phyloP scores from a whole-genome alignment of 2,888 invertebrate genomes.

The Leucozona laternaria region DNA sequence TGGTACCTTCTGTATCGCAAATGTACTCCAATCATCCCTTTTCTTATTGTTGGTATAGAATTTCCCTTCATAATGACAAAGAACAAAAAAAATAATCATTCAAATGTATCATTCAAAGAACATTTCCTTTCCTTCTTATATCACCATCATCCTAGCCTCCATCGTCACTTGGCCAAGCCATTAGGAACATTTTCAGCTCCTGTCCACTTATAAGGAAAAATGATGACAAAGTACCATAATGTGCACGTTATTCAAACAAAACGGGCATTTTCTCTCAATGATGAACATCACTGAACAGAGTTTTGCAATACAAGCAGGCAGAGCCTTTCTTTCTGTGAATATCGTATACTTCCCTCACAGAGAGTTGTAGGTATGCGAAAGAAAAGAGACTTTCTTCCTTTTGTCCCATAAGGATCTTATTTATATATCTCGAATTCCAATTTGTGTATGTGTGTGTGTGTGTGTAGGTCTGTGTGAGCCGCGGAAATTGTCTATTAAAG shows the following conservation, averaged over 20 bases:
- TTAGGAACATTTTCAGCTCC: conserved; percentile 29
- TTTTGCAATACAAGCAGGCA: neutral
- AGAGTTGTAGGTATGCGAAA: neutral
- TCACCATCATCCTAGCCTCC: neutral
- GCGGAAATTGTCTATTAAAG: conserved; percentile 74
- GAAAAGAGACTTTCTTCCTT: conserved; percentile 20
- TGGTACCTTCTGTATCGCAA: no score
- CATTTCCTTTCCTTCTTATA: conserved; percentile 8
- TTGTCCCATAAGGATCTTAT: conserved; percentile 19
- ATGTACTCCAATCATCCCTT: neutral
- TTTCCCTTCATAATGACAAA: neutral
- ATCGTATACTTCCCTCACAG: neutral
- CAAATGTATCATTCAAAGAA: conserved; percentile 33
- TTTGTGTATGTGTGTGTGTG: conserved; percentile 17
- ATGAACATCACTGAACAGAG: conserved; percentile 2
- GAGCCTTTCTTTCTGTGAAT: neutral
- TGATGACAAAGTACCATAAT: conserved; percentile 64
- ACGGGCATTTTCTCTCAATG: conserved; percentile 21
- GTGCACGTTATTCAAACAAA: conserved; percentile 60
- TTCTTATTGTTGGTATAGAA: neutral
- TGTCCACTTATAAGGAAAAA: conserved; percentile 62
- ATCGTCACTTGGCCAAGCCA: conserved; percentile 22
- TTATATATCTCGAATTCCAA: conserved; percentile 36
- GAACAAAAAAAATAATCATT: conserved; percentile 10
- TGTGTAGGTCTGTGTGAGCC: conserved; percentile 10